phyloP scores from a whole-genome alignment of 2,888 invertebrate genomes.

The Strigamia maritima region DNA sequence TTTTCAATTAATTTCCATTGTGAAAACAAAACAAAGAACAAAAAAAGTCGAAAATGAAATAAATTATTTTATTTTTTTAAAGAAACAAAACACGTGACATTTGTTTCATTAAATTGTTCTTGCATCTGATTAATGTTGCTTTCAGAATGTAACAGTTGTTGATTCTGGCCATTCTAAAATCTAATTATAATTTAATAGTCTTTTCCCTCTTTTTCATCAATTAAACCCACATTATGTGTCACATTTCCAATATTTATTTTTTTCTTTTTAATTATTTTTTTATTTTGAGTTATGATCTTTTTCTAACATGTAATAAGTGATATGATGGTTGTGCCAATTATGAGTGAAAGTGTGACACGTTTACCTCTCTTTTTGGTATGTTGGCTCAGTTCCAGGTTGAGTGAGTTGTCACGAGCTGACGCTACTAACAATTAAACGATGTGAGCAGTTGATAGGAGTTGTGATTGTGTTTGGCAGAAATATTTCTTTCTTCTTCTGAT shows the following conservation, averaged over 20 bases:
- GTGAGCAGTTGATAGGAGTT: constrained; percentile 21
- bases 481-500: neutral
- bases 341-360: constrained; percentile 11
- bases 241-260: constrained; percentile 6
- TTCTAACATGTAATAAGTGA: neutral
- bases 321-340: neutral
- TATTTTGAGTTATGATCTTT: neutral
- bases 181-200: constrained; percentile 27
- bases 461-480: constrained; percentile 7
- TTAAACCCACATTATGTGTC: constrained; percentile 18
- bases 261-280: neutral
- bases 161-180: neutral
- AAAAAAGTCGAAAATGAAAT: neutral
- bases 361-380: neutral
- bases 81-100: neutral
- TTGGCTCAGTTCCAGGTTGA: constrained; percentile 7
- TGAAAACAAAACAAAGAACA: neutral
- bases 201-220: constrained; percentile 14
- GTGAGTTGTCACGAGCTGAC: constrained; percentile 9
- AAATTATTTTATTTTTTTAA: neutral
- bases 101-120: constrained; percentile 27
- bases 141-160: constrained; percentile 16
- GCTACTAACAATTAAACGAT: constrained; percentile 10
- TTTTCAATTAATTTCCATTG: too few relatives aligned
- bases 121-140: constrained; percentile 16